Evolutionary conservation across 2,113 vertebrate species (phyloP), one percentile per base, ranked within the genome.

Genomic region (Bucco capensis): DNA sequence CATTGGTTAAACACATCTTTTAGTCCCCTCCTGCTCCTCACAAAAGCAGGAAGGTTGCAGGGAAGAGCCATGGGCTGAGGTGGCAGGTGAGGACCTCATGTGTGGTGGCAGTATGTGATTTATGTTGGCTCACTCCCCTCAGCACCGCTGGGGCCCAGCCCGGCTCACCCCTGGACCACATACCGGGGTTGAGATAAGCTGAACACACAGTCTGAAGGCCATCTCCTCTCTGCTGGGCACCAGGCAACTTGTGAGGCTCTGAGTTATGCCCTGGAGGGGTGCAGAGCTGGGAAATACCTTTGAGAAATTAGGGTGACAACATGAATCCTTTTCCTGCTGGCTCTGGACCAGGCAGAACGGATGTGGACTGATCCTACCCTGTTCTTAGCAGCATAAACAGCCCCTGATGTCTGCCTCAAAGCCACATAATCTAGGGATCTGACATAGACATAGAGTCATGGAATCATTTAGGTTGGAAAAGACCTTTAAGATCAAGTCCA

Each of bases 21-120:
- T 0, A 19, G 24, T 25, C 9, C 60, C 40, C 70, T 61, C 5
- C 46, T 14, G 61, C 30, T 67, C 38, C 37, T 51, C 4, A 4
- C 31, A 12, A 25, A 8, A 37, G 73, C 22, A 8, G 50, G 37
- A 15, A 23, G 73, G 57, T 4, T 21, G 17, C 0, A 3, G 50
- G 64, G 67, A 38, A 4, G 2, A 66, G 71, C 61, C 42, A 1
- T 0, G 13, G 37, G 66, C 57, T 5, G 53, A 7, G 57, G 35
- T 8, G 37, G 33, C 74, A 53, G 42, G 47, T 47, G 0, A 0
- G 61, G 57, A 40, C 23, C 35, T 46, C 47, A 0, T 0, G 0
- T 3, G n/a, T 1, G 3, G 65, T 16, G 27, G 27, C 83, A 69
- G 28, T 2, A 18, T 2, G 2, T 30, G 67, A 40, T 7, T 60